These are phyloP conservation scores for Dendroctonus ponderosae DNA, from an alignment of 1,140 invertebrate species.

Conservation along the genomic window DNA sequence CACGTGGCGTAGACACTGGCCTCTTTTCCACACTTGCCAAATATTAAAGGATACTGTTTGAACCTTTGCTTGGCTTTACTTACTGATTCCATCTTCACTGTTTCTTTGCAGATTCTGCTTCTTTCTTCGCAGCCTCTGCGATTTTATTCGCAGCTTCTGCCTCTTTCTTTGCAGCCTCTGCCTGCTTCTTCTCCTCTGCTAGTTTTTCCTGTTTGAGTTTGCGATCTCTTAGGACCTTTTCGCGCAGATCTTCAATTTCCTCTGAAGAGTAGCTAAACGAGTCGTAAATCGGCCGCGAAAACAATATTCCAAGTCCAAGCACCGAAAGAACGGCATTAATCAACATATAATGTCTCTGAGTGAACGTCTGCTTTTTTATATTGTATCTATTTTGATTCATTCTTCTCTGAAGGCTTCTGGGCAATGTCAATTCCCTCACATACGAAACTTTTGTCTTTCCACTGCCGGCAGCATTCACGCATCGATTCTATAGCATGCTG, in stretches of 20 bases:
- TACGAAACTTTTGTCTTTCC: slow-evolving; percentile 58
- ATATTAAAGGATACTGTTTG: slow-evolving; percentile 68
- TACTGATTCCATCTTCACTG: slow-evolving; percentile 70
- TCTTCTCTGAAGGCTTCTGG: slow-evolving; percentile 32
- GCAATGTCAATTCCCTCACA: slow-evolving; percentile 63
- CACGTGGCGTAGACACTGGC: slow-evolving; percentile 73
- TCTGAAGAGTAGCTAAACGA: slow-evolving; percentile 51
- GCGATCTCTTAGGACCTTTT: too few relatives aligned
- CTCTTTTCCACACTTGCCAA: slow-evolving; percentile 68
- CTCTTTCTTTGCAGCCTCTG: slow-evolving; percentile 25
- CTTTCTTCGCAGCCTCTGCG: too few relatives aligned
- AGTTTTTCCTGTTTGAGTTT: too few relatives aligned
- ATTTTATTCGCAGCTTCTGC: too few relatives aligned
- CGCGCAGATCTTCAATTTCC: too few relatives aligned
- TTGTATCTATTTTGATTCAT: slow-evolving; percentile 35
- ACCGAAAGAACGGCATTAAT: slow-evolving; percentile 55
- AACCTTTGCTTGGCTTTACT: slow-evolving; percentile 69
- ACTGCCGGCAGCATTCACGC: slow-evolving; percentile 64
- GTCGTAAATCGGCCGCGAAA: slow-evolving; percentile 70
- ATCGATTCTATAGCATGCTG: slow-evolving; percentile 61
- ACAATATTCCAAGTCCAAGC: slow-evolving; percentile 57
- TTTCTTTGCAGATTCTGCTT: too few relatives aligned
- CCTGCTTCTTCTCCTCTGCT: background rate
- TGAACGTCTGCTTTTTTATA: slow-evolving; percentile 49
- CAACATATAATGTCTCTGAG: slow-evolving; percentile 56